Base-by-base conservation (phyloP, 2,113 vertebrate genomes). In the Tachuris rubrigastra region DNA sequence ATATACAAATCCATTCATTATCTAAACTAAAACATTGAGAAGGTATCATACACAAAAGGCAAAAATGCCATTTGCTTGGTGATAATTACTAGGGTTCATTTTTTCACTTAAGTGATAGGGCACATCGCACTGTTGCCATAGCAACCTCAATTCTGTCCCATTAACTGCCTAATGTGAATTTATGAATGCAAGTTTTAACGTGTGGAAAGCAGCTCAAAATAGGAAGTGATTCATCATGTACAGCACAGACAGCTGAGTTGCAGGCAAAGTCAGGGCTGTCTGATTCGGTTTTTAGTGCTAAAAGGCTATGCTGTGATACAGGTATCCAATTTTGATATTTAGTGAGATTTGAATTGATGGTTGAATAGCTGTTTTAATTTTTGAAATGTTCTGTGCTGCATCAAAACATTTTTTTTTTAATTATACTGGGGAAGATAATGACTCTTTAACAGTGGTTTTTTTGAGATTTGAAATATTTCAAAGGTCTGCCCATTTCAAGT, bases 71-170 rank as follows among this genome's bases (percentile, higher is more conserved):
- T 98, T 97, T 97, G 58, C 77, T 96, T 96, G 94, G 93, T 97
- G 96, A 95, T 98, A 98, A 98, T 98, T 98, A 94, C 89, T 92
- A 85, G 95, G 87, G 96, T 96, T 98, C 94, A 90, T 97, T 97
- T 98, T 95, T 95, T 93, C 95, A 68, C 81, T 96, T 87, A 92
- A 97, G 95, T 92, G 95, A 96, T 81, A 95, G 83, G 90, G 35
- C 81, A 97, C 88, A 96, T 98, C 95, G 94, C 71, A 82, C 60
- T 84, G 98, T 98, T 98, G 97, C 97, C 96, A 97, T 98, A 97
- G 98, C 95, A 98, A 98, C 98, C 49, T 87, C 1, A 85, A 91
- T 97, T 98, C 92, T 95, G 85, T 98, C 98, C 97, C 96, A 95
- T 96, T 97, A 97, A 94, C 97, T 97, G 95, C 92, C 89, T 97